phyloP scores from a whole-genome alignment of 2,797 vertebrate species.

The Myotis findleyi region DNA sequence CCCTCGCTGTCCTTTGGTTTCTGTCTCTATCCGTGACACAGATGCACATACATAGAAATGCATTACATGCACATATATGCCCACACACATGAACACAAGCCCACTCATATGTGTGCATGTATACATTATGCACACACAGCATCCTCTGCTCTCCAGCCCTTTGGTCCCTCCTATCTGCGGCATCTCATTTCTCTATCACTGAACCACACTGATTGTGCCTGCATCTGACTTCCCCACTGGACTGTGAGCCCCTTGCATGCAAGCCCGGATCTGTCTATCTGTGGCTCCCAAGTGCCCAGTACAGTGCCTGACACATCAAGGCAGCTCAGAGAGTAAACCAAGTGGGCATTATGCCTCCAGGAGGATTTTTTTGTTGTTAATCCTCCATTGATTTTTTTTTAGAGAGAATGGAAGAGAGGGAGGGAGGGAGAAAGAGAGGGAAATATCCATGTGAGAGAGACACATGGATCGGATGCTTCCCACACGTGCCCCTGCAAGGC shows the following conservation, averaged over 20 bases:
- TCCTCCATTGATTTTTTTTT: not conserved
- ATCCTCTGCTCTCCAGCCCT: not conserved
- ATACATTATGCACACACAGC: accelerated
- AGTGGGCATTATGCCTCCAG: accelerated
- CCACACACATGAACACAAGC: not conserved
- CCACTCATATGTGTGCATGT: accelerated
- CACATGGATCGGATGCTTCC: not conserved
- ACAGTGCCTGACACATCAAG: not conserved
- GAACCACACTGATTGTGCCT: not conserved
- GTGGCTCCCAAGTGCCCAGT: not conserved
- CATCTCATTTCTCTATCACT: not conserved
- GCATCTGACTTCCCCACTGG: not conserved
- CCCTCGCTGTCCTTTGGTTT: not conserved
- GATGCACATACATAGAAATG: not conserved
- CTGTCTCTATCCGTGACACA: not conserved
- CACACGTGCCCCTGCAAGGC: not conserved
- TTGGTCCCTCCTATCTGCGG: not conserved
- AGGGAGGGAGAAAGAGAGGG: not conserved
- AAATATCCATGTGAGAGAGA: not conserved
- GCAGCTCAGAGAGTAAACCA: not conserved
- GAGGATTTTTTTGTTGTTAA: not conserved
- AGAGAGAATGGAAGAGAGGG: not conserved
- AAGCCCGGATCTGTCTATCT: not conserved
- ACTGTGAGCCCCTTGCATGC: not conserved
- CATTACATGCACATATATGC: not conserved